Evolutionary conservation across 2,888 invertebrate genomes (phyloP).

Genomic region (Prostheceraeus crozeri): DNA sequence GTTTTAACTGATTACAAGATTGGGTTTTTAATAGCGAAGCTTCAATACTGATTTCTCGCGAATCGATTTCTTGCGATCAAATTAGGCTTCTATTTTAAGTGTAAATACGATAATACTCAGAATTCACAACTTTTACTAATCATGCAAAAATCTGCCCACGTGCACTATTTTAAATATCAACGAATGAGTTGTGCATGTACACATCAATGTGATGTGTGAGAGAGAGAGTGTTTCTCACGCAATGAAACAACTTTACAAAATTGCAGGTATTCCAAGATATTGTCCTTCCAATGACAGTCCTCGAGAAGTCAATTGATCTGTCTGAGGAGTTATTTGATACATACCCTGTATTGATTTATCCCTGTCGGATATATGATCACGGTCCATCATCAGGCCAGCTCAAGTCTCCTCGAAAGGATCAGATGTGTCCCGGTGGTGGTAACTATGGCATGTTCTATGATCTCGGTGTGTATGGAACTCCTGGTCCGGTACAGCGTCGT

Average conservation of each 20-base stretch:
- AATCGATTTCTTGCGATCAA: no score
- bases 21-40: no score
- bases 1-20: no score
- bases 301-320: constrained; percentile 60
- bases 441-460: constrained; percentile 67
- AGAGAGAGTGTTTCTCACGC: no score
- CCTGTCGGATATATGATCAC: constrained; percentile 65
- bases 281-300: constrained; percentile 67
- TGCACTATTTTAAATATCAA: no score
- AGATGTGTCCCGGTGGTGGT: constrained; percentile 61
- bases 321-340: constrained; percentile 64
- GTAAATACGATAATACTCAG: no score
- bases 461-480: constrained; percentile 73
- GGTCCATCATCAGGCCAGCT: constrained; percentile 63
- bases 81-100: no score
- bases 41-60: no score
- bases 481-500: constrained; percentile 63
- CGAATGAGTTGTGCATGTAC: no score
- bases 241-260: no score
- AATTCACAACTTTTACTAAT: no score
- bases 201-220: constrained; percentile 65
- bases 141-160: no score
- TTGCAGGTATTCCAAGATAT: constrained; percentile 73
- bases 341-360: constrained; percentile 66
- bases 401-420: constrained; percentile 61